phyloP scores from a whole-genome alignment of 2,888 invertebrate genomes.

The Dolichopus griseipennis region DNA sequence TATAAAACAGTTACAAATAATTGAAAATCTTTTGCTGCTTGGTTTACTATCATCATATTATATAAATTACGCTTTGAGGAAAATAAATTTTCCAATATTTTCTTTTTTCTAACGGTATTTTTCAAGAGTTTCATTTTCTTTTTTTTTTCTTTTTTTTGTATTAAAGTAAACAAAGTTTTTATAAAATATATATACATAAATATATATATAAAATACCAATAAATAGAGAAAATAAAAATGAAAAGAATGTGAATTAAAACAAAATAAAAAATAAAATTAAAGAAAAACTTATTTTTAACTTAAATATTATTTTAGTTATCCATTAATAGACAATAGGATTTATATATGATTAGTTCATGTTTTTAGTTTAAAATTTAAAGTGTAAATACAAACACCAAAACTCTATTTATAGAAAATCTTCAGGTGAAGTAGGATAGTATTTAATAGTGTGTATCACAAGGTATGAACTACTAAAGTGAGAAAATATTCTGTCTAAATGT shows the following conservation, averaged over 20 bases:
- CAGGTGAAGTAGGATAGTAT: too few relatives aligned
- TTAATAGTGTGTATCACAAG: too few relatives aligned
- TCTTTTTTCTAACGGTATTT: background rate
- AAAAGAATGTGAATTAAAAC: too few relatives aligned
- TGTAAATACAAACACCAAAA: too few relatives aligned
- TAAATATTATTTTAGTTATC: background rate
- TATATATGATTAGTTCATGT: too few relatives aligned
- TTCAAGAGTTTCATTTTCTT: background rate
- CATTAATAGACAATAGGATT: too few relatives aligned
- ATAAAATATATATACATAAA: background rate
- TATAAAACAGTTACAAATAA: background rate
- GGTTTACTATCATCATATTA: background rate
- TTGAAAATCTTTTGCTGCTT: background rate
- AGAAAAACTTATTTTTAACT: background rate
- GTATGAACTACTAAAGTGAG: too few relatives aligned
- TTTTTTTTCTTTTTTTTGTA: background rate
- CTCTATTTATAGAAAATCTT: too few relatives aligned
- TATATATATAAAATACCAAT: background rate
- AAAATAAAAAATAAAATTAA: too few relatives aligned
- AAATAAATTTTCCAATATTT: background rate
- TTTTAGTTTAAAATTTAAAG: too few relatives aligned
- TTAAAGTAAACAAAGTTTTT: background rate
- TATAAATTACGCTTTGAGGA: background rate
- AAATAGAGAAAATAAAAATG: too few relatives aligned
- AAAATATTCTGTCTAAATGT: too few relatives aligned